These are phyloP conservation scores for Sisor rabdophorus DNA, from an alignment of 2,113 vertebrate species.

Conservation along the genomic window DNA sequence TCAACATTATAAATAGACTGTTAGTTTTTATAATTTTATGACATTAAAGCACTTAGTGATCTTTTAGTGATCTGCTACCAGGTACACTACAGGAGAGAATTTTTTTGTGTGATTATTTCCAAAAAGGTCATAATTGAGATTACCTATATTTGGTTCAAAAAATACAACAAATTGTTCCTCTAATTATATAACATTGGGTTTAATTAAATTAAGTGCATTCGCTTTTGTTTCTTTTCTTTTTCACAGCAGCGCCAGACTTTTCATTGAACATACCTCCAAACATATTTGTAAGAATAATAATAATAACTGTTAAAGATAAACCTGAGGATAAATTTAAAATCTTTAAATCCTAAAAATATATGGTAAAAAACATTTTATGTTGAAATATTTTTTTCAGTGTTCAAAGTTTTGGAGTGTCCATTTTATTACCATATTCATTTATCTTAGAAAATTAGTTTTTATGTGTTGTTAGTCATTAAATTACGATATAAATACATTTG, in stretches of 20 bases:
- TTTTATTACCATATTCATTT: slow-evolving; percentile 6
- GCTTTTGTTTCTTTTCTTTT: slow-evolving; percentile 55
- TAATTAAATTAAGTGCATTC: slow-evolving; percentile 48
- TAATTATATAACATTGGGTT: not conserved
- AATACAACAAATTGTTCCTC: not conserved
- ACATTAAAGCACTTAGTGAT: not conserved
- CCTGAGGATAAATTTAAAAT: not conserved
- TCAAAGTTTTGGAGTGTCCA: not conserved
- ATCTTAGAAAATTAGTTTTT: not conserved
- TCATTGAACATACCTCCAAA: slow-evolving; percentile 13
- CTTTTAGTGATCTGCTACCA: slow-evolving; percentile 18
- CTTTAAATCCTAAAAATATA: not conserved
- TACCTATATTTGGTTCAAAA: not conserved
- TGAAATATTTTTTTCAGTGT: not conserved
- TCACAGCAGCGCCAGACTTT: not conserved
- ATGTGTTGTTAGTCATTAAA: no score
- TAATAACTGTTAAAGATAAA: not conserved
- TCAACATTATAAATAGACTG: not conserved
- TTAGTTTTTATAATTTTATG: not conserved
- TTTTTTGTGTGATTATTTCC: not conserved
- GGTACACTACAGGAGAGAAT: not conserved
- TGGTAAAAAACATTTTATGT: not conserved
- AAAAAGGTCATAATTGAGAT: not conserved
- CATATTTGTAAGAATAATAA: not conserved
- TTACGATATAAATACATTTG: not conserved